Evolutionary conservation across 2,113 vertebrate genomes (phyloP), one percentile per base, ranked within the genome.

Genomic region (Craseonycteris thonglongyai): DNA sequence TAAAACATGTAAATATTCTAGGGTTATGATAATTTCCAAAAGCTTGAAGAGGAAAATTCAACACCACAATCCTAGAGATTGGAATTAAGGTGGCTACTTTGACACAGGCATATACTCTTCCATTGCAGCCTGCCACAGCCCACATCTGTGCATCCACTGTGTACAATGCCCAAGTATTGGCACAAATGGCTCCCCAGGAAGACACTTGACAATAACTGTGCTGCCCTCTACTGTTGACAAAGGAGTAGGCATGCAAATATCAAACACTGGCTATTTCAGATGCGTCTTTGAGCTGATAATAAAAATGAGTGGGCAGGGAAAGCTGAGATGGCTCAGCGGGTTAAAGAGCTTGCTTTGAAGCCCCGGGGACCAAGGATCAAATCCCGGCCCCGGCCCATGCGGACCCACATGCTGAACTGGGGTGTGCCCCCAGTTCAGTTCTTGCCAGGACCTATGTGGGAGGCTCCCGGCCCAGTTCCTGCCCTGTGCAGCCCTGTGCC

Each of bases 151-250:
- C 16, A 47, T 8, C 28, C 56, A 26, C 2, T 30, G 18, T 19
- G 26, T 2, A 51, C 30, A 16, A 66, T 30, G 40, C 15, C 6
- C 6, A 0, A 3, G 22, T 19, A 30, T 40, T 35, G 0, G 2
- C 8, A 65, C 35, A 66, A 59, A 88, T 26, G 15, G 24, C 65
- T 82, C 18, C 42, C 61, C 42, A 13, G 26, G 51, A 49, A 33
- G 78, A 86, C 7, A 11, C 63, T 56, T 45, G 47, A 54, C 51
- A 59, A 51, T 72, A 45, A 38, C 59, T 42, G 82, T 61, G 78
- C 82, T 95, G 91, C 87, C 92, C 86, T 91, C 93, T 93, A 49
- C 49, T 86, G 91, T 40, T 88, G 85, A 40, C 47, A 94, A 74
- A 47, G 30, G 42, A 68, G 8, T 35, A 69, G 30, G n/a, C 66